A percentile compares a stretch with the other conserved stretches of the same genome.
Conservation (phyloP, 1,140 invertebrate genomes). For the Drosophila setifemur region DNA sequence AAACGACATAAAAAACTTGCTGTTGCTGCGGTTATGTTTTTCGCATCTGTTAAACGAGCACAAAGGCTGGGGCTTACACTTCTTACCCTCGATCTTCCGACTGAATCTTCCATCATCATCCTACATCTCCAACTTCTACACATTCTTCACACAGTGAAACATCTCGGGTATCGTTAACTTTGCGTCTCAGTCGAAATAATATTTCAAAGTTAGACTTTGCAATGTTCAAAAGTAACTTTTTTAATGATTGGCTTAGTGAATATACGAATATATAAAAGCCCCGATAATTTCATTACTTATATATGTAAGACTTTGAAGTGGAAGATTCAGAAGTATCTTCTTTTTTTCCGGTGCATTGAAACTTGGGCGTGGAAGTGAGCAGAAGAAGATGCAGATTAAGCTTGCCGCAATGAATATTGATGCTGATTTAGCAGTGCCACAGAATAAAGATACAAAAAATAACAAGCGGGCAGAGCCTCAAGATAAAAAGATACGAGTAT, state of each 20-base stretch:
- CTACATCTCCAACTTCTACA: constrained; percentile 10
- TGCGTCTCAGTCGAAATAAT: too few relatives aligned
- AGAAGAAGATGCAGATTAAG: constrained; percentile 16
- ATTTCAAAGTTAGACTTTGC: too few relatives aligned
- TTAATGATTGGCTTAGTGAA: too few relatives aligned
- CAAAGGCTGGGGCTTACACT: constrained; percentile 14
- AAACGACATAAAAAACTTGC: constrained; percentile 15
- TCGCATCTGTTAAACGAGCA: constrained; percentile 21
- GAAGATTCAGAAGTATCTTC: too few relatives aligned
- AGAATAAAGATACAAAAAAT: too few relatives aligned
- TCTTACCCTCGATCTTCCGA: constrained; percentile 7
- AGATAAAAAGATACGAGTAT: constrained; percentile 27
- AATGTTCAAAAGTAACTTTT: too few relatives aligned
- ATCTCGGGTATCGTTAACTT: too few relatives aligned
- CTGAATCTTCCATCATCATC: not conserved
- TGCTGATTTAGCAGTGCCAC: constrained; percentile 28
- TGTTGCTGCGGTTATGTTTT: constrained; percentile 42
- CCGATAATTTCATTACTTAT: too few relatives aligned
- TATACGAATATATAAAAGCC: too few relatives aligned
- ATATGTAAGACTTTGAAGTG: too few relatives aligned
- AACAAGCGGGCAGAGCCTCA: constrained; percentile 4
- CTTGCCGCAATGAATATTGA: constrained; percentile 33
- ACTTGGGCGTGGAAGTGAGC: constrained; percentile 10
- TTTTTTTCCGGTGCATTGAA: constrained; percentile 1
- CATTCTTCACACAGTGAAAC: too few relatives aligned